Percentiles rank a stretch among this genome's conserved stretches.
phyloP scores from a whole-genome alignment of 2,797 vertebrate species.

The Cirrhinus molitorella region DNA sequence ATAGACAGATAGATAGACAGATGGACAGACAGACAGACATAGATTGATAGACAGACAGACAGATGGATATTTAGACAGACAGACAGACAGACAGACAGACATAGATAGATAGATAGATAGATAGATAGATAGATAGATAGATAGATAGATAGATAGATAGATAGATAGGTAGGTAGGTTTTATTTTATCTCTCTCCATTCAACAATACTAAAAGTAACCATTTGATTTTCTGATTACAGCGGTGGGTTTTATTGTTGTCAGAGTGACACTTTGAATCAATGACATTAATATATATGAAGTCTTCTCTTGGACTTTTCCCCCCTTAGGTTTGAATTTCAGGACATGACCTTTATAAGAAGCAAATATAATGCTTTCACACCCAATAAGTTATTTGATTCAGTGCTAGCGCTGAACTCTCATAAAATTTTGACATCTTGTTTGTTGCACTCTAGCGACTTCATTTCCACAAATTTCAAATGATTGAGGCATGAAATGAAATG shows the following conservation, averaged over 20 bases:
- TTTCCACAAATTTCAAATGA: constrained; percentile 49
- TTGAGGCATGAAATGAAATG: constrained; percentile 51
- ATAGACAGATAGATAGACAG: not conserved
- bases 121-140: not conserved
- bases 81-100: not conserved
- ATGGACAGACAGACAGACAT: not conserved
- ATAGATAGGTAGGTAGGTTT: not conserved
- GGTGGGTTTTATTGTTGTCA: not conserved
- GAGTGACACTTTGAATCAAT: constrained; percentile 20
- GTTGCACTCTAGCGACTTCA: constrained; percentile 44
- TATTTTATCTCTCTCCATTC: not conserved
- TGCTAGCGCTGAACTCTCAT: constrained; percentile 2
- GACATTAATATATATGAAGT: constrained; percentile 21
- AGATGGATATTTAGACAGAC: not conserved
- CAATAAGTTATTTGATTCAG: constrained; percentile 43
- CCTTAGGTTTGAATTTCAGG: constrained; percentile 23
- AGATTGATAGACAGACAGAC: no score
- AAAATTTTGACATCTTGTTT: constrained; percentile 48
- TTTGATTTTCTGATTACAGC: not conserved
- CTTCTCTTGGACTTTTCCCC: not conserved
- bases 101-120: not conserved
- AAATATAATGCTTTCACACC: constrained; percentile 35
- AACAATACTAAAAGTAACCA: not conserved
- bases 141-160: not conserved
- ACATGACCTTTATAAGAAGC: constrained; percentile 38